Evolutionary conservation across 2,888 invertebrate species (phyloP), one percentile per base, ranked within the genome.

Genomic region (Sphaerophoria taeniata): DNA sequence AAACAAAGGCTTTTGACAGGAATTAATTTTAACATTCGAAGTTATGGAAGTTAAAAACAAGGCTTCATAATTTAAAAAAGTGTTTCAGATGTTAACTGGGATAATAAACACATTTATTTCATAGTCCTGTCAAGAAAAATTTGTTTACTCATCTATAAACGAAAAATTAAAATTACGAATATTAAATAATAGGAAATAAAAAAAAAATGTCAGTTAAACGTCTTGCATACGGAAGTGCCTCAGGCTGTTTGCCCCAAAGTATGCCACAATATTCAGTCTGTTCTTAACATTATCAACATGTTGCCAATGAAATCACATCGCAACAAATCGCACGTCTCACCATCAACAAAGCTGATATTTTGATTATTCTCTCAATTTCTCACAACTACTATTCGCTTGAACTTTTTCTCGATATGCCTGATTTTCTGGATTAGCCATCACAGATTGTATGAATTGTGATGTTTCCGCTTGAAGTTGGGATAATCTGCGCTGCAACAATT

Each of bases 401-500:
- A 88, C 87, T 79, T 90, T 90, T 12, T 90, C 89, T 24, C 91
- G 89, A 36, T 91, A 88, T 58, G 90, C 90, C 6, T 88, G 88
- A 82, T 92, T 92, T 82, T 92, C 92, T 3, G 91, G 92, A 88
- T 94, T 94, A 61, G 92, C 93, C 91, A 94, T 91, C 4, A 95
- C 93, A 3, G 94, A 92, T 49, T 94, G 92, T 16, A 95, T 93
- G 87, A 95, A 95, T 77, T 94, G 93, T 4, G 93, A 93, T 0
- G 95, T 95, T 90, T 95, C 95, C 77, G 93, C 92, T 88, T 94
- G 94, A 47, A 95, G 89, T 36, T 93, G 93, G 6, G 93, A 92
- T 74, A 95, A 92, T 88, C 94, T 94, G 80, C 93, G 93, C 88
- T 95, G 95, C 76, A 95, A 93, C 53, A 94, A 88, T 82, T 93